These are phyloP conservation scores for Lamellibrachia luymesi DNA, from an alignment of 1,140 invertebrate species.

Conservation along the genomic window DNA sequence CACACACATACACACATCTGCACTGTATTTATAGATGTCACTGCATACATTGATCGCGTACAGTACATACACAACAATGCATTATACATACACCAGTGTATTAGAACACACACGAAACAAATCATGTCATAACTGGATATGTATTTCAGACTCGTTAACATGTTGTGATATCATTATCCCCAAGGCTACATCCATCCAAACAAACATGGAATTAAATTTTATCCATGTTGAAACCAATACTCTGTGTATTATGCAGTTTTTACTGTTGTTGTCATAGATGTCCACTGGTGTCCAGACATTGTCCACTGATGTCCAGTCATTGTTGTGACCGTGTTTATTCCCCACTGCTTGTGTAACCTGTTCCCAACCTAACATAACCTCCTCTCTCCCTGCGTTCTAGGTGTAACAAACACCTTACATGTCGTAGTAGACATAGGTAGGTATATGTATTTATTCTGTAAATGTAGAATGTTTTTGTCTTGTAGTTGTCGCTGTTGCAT, in stretches of 20 bases:
- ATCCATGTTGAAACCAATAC: neutral
- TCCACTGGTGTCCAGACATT: neutral
- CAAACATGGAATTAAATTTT: neutral
- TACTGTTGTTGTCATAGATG: no score
- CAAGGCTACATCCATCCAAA: neutral
- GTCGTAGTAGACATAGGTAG: neutral
- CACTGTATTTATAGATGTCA: neutral
- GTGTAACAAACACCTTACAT: neutral
- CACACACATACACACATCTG: neutral
- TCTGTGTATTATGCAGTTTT: neutral
- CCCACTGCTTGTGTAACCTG: neutral
- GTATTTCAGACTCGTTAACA: neutral
- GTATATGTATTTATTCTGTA: neutral
- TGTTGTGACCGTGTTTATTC: neutral
- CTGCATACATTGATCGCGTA: no score
- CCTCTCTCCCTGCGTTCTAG: neutral
- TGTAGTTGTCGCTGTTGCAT: neutral
- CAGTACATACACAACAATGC: neutral
- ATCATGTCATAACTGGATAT: neutral
- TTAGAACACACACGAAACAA: neutral
- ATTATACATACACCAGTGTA: neutral
- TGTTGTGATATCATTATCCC: neutral
- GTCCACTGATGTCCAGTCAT: neutral
- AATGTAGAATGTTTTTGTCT: neutral
- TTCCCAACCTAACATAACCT: neutral